Conservation (phyloP, 1,140 invertebrate species). For the Cydia strobilella region DNA sequence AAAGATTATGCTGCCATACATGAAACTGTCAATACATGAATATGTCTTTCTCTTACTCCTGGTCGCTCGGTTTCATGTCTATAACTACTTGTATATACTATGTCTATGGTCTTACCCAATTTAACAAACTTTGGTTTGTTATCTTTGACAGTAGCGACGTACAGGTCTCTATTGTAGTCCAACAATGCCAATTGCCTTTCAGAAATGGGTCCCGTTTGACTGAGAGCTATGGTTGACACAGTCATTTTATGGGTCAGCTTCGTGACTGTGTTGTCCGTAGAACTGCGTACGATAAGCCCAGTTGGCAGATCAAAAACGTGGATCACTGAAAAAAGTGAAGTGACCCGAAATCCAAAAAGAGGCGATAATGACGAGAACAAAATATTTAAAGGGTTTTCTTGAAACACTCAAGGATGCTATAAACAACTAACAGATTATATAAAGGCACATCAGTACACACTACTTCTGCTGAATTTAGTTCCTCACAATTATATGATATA, state of each 20-base stretch:
- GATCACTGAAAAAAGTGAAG: constrained; percentile 82
- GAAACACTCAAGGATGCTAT: too few relatives aligned
- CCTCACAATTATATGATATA: too few relatives aligned
- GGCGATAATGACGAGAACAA: not conserved
- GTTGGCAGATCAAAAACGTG: constrained; percentile 91
- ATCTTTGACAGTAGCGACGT: constrained; percentile 83
- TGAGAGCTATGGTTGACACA: constrained; percentile 87
- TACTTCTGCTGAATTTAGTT: too few relatives aligned
- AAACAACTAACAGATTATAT: too few relatives aligned
- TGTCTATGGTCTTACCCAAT: constrained; percentile 86
- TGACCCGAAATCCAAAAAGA: not conserved
- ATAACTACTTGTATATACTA: too few relatives aligned
- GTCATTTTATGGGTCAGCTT: constrained; percentile 83
- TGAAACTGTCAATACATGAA: too few relatives aligned
- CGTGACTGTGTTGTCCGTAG: constrained; percentile 82
- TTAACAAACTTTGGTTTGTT: constrained; percentile 86
- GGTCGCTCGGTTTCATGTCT: too few relatives aligned
- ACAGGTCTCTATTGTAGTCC: constrained; percentile 75
- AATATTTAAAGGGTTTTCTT: not conserved
- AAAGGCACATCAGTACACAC: too few relatives aligned
- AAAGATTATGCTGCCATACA: too few relatives aligned
- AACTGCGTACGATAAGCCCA: constrained; percentile 84
- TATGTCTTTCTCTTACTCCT: too few relatives aligned
- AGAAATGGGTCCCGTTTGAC: constrained; percentile 86
- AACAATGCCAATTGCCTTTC: constrained; percentile 72